Conservation (phyloP, 1,140 invertebrate species). For the Nephila pilipes region DNA sequence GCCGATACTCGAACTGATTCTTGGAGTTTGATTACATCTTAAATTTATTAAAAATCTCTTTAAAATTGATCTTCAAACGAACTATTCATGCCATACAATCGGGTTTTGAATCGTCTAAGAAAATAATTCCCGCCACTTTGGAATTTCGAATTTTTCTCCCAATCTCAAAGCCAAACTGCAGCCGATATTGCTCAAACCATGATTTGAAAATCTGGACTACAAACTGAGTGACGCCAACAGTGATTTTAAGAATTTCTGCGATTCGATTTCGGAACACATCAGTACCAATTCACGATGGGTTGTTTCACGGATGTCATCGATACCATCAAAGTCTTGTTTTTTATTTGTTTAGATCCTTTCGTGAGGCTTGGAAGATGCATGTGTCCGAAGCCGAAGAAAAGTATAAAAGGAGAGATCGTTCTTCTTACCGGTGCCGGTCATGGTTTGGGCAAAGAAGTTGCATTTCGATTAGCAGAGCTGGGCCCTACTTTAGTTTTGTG, state of each 20-base stretch:
- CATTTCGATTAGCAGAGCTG: slow-evolving; percentile 84
- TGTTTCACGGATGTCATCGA: slow-evolving; percentile 29
- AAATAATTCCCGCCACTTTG: neutral
- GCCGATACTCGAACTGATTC: neutral
- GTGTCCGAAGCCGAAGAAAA: slow-evolving; percentile 83
- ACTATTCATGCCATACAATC: neutral
- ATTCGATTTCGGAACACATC: neutral
- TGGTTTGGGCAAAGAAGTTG: slow-evolving; percentile 87
- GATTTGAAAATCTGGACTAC: neutral
- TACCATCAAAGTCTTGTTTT: slow-evolving; percentile 18
- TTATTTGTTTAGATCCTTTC: slow-evolving; percentile 54
- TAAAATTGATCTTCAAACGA: neutral
- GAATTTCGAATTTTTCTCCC: neutral
- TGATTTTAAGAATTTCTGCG: neutral
- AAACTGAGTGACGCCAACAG: neutral
- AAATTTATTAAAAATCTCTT: neutral
- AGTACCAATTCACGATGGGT: neutral
- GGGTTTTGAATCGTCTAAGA: neutral
- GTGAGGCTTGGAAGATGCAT: neutral
- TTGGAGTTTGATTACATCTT: neutral
- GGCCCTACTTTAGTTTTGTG: slow-evolving; percentile 86
- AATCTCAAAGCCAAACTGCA: neutral
- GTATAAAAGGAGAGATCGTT: slow-evolving; percentile 85
- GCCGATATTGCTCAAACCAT: neutral
- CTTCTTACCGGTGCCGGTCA: slow-evolving; percentile 87